Conservation (phyloP, 2,797 vertebrate species). For the Lophius americanus region DNA sequence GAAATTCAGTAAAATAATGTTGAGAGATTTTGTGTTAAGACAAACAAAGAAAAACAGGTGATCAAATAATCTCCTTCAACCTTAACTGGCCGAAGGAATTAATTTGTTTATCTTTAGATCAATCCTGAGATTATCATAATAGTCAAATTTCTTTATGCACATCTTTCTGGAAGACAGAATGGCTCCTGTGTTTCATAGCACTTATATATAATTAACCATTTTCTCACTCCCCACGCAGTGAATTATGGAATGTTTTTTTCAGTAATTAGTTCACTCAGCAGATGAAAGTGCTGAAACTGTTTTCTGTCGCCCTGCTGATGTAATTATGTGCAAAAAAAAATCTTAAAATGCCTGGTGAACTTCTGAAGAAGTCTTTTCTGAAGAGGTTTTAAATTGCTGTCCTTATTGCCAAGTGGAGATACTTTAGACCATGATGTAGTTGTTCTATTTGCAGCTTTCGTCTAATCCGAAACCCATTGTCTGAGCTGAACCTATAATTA, state of each 20-base stretch:
- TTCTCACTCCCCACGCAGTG: background rate
- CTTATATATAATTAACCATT: constrained; percentile 1
- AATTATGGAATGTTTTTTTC: background rate
- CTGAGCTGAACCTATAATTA: no score
- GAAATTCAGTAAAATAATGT: no score
- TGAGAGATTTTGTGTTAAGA: no score
- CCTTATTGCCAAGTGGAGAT: background rate
- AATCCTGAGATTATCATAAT: no score
- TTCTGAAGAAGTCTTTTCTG: background rate
- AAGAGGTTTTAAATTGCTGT: background rate
- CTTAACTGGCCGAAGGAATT: no score
- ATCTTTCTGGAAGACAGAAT: background rate
- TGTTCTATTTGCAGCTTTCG: background rate
- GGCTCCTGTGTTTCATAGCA: background rate
- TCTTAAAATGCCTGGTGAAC: no score
- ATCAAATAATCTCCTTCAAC: no score
- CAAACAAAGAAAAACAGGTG: no score
- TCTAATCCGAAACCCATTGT: no score
- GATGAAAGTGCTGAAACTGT: background rate
- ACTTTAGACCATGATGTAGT: background rate
- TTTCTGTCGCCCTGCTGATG: background rate
- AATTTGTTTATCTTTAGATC: no score
- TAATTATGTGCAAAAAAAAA: background rate
- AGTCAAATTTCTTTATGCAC: background rate
- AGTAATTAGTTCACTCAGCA: background rate